Evolutionary conservation across 2,888 invertebrate genomes (phyloP).

Genomic region (Netelia inedita): DNA sequence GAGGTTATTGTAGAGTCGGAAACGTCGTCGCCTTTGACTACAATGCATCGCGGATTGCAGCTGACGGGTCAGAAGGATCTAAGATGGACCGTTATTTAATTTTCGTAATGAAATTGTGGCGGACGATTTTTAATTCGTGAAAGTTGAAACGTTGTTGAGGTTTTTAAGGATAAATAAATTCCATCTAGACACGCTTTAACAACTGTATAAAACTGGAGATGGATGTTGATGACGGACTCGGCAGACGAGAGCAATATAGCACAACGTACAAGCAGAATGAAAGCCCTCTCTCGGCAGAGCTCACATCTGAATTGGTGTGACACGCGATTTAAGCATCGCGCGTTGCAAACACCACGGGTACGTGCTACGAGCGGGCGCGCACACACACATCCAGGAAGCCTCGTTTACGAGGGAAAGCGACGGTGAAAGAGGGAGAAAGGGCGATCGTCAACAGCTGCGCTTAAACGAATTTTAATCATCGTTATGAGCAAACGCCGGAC

Average conservation of each 20-base stretch:
- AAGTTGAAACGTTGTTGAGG: constrained; percentile 29
- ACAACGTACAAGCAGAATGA: constrained; percentile 22
- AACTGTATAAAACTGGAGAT: constrained; percentile 4
- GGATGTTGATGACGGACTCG: constrained; percentile 44
- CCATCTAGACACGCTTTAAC: constrained; percentile 4
- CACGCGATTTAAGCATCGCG: constrained; percentile 66
- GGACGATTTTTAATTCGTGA: constrained; percentile 38
- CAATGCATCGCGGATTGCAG: neutral
- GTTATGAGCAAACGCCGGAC: constrained; percentile 57
- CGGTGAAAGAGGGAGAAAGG: constrained; percentile 1
- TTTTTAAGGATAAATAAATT: constrained; percentile 17
- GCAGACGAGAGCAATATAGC: constrained; percentile 43
- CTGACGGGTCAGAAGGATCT: neutral
- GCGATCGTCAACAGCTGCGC: constrained; percentile 61
- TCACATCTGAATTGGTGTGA: constrained; percentile 61
- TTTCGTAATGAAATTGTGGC: constrained; percentile 9
- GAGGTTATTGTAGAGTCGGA: neutral
- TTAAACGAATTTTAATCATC: constrained; percentile 63
- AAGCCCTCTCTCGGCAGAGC: constrained; percentile 29
- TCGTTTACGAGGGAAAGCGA: constrained; percentile 7
- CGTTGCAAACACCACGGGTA: constrained; percentile 42
- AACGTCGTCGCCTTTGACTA: neutral
- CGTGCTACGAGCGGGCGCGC: neutral
- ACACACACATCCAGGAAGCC: constrained; percentile 42
- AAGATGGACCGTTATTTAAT: constrained; percentile 25